These are phyloP conservation scores for Iguana delicatissima DNA, from an alignment of 2,797 vertebrate species.

Conservation along the genomic window DNA sequence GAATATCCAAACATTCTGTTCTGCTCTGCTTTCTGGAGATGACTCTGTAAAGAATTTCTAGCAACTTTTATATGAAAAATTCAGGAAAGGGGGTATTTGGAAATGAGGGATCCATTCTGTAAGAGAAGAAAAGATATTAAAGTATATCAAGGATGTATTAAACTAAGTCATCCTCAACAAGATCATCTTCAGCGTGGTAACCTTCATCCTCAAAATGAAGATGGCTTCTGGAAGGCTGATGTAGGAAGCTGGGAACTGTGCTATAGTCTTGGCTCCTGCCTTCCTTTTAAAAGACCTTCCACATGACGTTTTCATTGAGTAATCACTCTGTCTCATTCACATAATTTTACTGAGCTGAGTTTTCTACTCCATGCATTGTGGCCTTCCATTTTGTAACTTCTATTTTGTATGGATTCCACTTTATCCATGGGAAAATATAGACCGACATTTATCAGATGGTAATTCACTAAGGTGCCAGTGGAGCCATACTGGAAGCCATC, in stretches of 20 bases:
- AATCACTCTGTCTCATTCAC: background rate
- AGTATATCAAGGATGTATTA: background rate
- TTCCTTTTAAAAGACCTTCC: background rate
- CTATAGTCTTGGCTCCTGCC: background rate
- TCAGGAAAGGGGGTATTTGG: background rate
- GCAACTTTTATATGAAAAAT: background rate
- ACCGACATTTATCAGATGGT: background rate
- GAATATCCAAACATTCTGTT: background rate
- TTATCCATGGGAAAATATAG: background rate
- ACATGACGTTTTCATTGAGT: background rate
- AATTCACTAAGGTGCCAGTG: background rate
- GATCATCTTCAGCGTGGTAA: background rate
- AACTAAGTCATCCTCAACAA: background rate
- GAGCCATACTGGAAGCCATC: background rate
- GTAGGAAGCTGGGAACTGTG: background rate
- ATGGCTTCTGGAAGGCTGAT: background rate
- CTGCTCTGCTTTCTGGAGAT: background rate
- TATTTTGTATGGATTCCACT: background rate
- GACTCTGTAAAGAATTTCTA: background rate
- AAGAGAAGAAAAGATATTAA: background rate
- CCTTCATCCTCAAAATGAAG: background rate
- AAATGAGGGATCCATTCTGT: background rate
- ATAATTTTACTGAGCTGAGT: too few species aligned
- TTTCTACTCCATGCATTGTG: background rate
- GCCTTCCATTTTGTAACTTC: too few species aligned